phyloP scores from a whole-genome alignment of 2,113 vertebrate genomes.

The Lamprotornis superbus region DNA sequence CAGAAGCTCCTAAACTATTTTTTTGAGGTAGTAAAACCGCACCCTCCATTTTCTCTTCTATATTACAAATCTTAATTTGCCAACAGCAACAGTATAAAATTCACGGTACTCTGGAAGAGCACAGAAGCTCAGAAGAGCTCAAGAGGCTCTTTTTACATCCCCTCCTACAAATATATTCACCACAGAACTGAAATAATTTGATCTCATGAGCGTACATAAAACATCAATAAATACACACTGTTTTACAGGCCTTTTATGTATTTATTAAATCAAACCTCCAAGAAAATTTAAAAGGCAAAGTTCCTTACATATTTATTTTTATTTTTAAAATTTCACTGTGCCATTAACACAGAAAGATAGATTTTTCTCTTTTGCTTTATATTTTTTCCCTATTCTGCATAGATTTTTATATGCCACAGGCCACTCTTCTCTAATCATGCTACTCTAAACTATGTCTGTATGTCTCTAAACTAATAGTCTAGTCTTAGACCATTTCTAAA shows the following conservation, averaged over 20 bases:
- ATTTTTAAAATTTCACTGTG: neutral
- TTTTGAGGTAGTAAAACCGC: neutral
- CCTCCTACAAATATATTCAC: neutral
- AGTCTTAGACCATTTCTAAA: neutral
- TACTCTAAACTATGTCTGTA: neutral
- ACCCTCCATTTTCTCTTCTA: neutral
- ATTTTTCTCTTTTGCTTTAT: neutral
- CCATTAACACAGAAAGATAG: neutral
- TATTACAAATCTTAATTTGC: neutral
- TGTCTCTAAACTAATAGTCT: neutral
- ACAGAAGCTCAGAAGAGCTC: neutral
- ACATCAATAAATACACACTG: neutral
- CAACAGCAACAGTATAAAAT: conserved; percentile 14
- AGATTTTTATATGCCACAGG: neutral
- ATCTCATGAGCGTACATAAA: neutral
- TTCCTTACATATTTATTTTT: neutral
- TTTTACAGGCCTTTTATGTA: neutral
- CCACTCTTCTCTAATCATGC: neutral
- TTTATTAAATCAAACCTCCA: neutral
- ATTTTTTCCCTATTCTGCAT: neutral
- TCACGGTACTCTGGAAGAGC: neutral
- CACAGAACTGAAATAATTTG: neutral
- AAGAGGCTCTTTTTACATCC: neutral
- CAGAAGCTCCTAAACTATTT: neutral
- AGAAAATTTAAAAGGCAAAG: neutral